Evolutionary conservation across 2,113 vertebrate genomes (phyloP).

Genomic region (Gymnarchus niloticus): DNA sequence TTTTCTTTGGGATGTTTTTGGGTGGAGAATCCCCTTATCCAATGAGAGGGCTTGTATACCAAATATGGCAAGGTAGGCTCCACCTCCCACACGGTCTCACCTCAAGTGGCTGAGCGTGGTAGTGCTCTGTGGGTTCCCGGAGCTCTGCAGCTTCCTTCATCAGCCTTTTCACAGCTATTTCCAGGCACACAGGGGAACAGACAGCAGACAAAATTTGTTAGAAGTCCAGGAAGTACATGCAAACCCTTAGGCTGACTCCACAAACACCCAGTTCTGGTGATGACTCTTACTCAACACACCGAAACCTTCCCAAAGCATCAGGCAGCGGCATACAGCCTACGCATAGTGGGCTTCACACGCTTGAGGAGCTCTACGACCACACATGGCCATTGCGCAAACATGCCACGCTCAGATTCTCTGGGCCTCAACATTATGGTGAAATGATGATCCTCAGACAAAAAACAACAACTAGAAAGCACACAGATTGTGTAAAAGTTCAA

Average conservation of each 20-base stretch:
- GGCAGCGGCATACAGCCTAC: not conserved
- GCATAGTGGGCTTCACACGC: not conserved
- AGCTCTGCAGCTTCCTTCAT: constrained; percentile 98
- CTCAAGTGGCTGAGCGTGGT: constrained; percentile 95
- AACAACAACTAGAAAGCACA: not conserved
- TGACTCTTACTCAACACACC: not conserved
- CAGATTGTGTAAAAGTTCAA: not conserved
- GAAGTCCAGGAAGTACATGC: not conserved
- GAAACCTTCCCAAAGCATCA: too few species aligned
- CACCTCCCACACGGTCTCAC: constrained; percentile 56
- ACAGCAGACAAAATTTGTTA: constrained; percentile 26
- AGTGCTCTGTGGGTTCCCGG: constrained; percentile 94
- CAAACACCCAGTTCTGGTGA: not conserved
- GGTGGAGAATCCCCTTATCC: not conserved
- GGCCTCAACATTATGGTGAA: not conserved
- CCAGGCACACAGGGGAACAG: constrained; percentile 36
- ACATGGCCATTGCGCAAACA: too few species aligned
- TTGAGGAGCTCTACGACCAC: not conserved
- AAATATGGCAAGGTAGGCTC: too few species aligned
- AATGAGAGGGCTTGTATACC: not conserved
- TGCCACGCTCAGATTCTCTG: too few species aligned
- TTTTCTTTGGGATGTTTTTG: not conserved
- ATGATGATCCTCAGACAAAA: not conserved
- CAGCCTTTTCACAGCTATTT: constrained; percentile 88
- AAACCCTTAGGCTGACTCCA: not conserved